A percentile compares a stretch with the other conserved stretches of the same genome.
These are phyloP conservation scores for Hapalemur alaotrensis DNA, from an alignment of 2,797 vertebrate species.

Conservation along the genomic window DNA sequence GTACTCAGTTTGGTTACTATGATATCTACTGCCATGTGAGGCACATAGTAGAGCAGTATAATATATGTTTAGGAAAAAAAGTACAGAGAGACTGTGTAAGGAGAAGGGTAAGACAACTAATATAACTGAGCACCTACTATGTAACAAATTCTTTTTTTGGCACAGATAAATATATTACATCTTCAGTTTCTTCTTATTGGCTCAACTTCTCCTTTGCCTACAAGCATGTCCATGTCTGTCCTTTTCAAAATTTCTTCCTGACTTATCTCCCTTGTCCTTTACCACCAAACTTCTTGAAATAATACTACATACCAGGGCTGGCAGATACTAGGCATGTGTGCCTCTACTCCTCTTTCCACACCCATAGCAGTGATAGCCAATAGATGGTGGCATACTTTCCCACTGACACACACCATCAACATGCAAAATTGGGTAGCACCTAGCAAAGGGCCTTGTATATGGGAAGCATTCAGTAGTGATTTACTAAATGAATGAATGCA, in stretches of 20 bases:
- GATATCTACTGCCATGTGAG: background rate
- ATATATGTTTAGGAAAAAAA: background rate
- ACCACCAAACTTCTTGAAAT: background rate
- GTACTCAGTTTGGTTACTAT: background rate
- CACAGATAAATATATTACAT: background rate
- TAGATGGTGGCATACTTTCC: background rate
- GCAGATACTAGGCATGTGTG: background rate
- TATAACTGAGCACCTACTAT: background rate
- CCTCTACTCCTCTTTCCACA: background rate
- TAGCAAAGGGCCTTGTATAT: background rate
- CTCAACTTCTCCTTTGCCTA: background rate
- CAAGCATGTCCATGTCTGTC: background rate
- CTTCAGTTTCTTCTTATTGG: background rate
- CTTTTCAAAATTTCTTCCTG: background rate
- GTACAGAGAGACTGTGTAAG: background rate
- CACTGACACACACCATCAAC: background rate
- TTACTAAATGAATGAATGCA: background rate
- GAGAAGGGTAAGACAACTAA: background rate
- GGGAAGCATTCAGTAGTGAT: background rate
- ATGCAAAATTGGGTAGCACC: background rate
- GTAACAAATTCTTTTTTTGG: background rate
- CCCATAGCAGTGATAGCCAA: background rate
- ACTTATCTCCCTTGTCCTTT: background rate
- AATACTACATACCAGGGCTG: background rate
- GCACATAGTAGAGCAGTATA: background rate